Percentiles rank a stretch among this genome's conserved stretches.
phyloP scores from a whole-genome alignment of 2,113 vertebrate species.

The Heterochromis multidens region DNA sequence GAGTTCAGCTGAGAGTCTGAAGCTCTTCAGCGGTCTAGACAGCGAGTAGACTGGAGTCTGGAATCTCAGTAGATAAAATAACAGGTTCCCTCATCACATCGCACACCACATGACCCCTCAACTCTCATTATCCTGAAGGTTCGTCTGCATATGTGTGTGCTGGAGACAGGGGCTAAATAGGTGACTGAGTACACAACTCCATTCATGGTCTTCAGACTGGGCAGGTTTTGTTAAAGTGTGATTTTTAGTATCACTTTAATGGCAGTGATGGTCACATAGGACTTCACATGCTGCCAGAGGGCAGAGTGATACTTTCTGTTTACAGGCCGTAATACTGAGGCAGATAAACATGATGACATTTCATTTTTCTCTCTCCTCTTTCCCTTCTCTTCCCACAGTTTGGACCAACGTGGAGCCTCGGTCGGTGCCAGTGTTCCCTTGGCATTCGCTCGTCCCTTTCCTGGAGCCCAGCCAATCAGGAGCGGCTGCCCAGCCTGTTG shows the following conservation, averaged over 20 bases:
- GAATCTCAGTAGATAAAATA: constrained; percentile 45
- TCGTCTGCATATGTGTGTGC: background rate
- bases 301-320: constrained; percentile 12
- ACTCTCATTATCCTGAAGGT: constrained; percentile 23
- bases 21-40: constrained; percentile 24
- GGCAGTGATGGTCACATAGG: constrained; percentile 2
- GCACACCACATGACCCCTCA: constrained; percentile 35
- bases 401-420: constrained; percentile 95
- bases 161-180: background rate
- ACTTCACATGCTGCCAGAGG: constrained; percentile 18
- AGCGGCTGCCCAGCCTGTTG: constrained; percentile 80
- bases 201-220: constrained; percentile 19
- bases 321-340: constrained; percentile 1
- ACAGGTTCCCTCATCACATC: constrained; percentile 41
- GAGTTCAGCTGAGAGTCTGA: background rate
- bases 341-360: constrained; percentile 36
- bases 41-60: constrained; percentile 19
- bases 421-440: constrained; percentile 90
- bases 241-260: constrained; percentile 14
- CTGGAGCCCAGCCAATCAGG: constrained; percentile 90
- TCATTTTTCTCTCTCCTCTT: constrained; percentile 16
- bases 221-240: constrained; percentile 4
- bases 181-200: constrained; percentile 33
- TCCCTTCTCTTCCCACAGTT: constrained; percentile 72
- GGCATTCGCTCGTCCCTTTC: constrained; percentile 93